These are phyloP conservation scores for Hydropsyche tenuis DNA, from an alignment of 1,140 invertebrate species.

Conservation along the genomic window DNA sequence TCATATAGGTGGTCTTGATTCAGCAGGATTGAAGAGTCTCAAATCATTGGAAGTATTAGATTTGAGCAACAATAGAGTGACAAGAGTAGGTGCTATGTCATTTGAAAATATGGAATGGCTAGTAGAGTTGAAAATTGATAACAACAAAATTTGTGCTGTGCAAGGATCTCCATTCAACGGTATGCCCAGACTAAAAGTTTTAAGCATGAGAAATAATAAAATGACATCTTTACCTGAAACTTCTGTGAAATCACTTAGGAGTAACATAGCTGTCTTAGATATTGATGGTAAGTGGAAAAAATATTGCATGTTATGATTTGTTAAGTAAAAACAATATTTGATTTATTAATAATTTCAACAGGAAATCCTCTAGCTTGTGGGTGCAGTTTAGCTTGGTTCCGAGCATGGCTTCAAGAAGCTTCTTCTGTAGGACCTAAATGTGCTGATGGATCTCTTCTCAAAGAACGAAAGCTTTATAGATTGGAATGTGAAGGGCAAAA, in stretches of 20 bases:
- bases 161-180: conserved; percentile 77
- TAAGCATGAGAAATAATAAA: conserved; percentile 80
- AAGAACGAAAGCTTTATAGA: conserved; percentile 71
- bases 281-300: conserved; percentile 73
- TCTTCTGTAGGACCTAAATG: conserved; percentile 75
- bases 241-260: conserved; percentile 76
- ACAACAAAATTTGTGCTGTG: conserved; percentile 75
- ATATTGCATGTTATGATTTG: neutral
- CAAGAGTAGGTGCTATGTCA: conserved; percentile 69
- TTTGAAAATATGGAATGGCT: conserved; percentile 80
- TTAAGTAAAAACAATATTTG: neutral
- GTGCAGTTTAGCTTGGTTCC: conserved; percentile 80
- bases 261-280: conserved; percentile 82
- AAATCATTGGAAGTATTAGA: conserved; percentile 82
- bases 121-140: conserved; percentile 81
- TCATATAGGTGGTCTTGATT: conserved; percentile 72
- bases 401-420: conserved; percentile 79
- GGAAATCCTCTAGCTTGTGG: conserved; percentile 83
- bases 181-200: conserved; percentile 80
- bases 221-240: conserved; percentile 76
- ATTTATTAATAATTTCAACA: conserved; percentile 61
- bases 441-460: conserved; percentile 74
- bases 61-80: conserved; percentile 78
- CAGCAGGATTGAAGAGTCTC: conserved; percentile 73
- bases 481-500: conserved; percentile 68